These are phyloP conservation scores for Nixonia krombeini DNA, from an alignment of 1,140 invertebrate genomes.

Conservation along the genomic window DNA sequence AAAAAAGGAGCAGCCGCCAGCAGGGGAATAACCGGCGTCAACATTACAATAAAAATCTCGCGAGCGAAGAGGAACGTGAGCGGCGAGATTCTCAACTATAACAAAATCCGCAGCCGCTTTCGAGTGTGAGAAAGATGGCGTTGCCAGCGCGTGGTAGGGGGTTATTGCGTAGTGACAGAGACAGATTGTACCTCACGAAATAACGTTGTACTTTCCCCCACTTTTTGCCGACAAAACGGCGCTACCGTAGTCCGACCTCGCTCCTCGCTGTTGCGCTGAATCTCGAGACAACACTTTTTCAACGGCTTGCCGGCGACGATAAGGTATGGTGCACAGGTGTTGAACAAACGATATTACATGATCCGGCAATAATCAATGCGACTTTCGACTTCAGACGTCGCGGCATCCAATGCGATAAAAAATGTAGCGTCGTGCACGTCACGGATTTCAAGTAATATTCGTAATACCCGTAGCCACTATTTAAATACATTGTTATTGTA, in stretches of 20 bases:
- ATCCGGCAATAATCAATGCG: conserved; percentile 45
- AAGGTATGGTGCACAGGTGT: conserved; percentile 28
- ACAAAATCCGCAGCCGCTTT: conserved; percentile 24
- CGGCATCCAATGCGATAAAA: no score
- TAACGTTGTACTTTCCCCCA: conserved; percentile 46
- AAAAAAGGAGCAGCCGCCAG: no score
- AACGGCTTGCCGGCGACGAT: neutral
- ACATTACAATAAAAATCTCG: conserved; percentile 13
- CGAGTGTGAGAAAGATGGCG: conserved; percentile 9
- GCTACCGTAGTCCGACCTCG: conserved; percentile 21
- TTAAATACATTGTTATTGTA: no score
- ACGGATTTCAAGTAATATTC: no score
- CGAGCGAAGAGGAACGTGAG: conserved; percentile 5
- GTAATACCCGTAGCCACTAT: no score
- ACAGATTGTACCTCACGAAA: conserved; percentile 55
- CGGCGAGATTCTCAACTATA: conserved; percentile 27
- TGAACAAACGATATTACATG: conserved; percentile 48
- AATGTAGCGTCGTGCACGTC: no score
- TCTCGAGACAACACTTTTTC: conserved; percentile 42
- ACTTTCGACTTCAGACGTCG: conserved; percentile 36
- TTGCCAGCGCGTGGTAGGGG: neutral
- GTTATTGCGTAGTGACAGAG: conserved; percentile 58
- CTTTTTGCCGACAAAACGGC: conserved; percentile 28
- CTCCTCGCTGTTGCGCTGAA: conserved; percentile 21
- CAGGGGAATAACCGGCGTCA: conserved; percentile 9